Conservation (phyloP, 1,140 invertebrate species). For the Drosophila watanabei region DNA sequence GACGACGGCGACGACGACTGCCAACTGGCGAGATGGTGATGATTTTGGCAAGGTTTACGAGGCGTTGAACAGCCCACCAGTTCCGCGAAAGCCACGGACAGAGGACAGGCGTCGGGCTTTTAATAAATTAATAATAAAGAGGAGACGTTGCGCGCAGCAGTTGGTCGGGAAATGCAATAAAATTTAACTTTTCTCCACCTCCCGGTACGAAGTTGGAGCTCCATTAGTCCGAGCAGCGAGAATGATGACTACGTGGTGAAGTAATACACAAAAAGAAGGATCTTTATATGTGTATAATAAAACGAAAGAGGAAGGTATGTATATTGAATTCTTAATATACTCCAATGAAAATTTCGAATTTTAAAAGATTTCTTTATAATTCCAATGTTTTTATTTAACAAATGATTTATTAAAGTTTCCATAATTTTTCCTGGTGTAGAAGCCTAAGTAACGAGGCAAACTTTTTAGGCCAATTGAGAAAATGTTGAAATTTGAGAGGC, state of each 20-base stretch:
- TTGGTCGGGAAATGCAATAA: slow-evolving; percentile 59
- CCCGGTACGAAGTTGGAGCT: slow-evolving; percentile 35
- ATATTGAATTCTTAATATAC: accelerated
- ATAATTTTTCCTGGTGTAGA: background rate
- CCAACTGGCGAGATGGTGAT: slow-evolving; percentile 42
- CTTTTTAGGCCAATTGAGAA: slow-evolving; percentile 45
- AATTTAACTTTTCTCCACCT: slow-evolving; percentile 23
- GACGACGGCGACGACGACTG: slow-evolving; percentile 25
- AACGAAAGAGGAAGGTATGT: no score
- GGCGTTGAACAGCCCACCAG: slow-evolving; percentile 53
- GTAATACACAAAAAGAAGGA: background rate
- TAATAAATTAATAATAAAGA: slow-evolving; percentile 81
- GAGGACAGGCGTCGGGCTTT: slow-evolving; percentile 58
- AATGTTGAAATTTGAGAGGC: slow-evolving; percentile 42
- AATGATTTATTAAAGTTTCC: background rate
- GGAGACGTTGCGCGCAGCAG: slow-evolving; percentile 28
- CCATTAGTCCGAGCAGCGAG: slow-evolving; percentile 36
- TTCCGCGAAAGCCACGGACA: slow-evolving; percentile 28
- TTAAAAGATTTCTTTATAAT: background rate
- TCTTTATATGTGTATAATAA: no score
- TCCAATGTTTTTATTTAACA: background rate
- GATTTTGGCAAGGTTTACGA: slow-evolving; percentile 80
- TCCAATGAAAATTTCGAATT: background rate
- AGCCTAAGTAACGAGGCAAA: slow-evolving; percentile 24
- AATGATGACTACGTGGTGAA: slow-evolving; percentile 12